Evolutionary conservation across 2,888 invertebrate species (phyloP).

Genomic region (Thymelicus lineola): DNA sequence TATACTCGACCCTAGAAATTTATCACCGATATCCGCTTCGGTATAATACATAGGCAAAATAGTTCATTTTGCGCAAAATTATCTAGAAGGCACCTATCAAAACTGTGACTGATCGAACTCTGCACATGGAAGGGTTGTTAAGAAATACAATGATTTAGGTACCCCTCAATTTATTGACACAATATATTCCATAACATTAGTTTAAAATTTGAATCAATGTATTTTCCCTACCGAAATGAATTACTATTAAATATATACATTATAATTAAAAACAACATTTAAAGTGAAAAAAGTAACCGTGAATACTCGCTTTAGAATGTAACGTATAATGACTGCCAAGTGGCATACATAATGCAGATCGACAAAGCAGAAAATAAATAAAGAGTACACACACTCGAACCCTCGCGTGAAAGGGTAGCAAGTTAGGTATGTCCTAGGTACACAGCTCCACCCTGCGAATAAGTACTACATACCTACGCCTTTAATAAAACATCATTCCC

Average conservation of each 20-base stretch:
- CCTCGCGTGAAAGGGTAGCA: constrained; percentile 24
- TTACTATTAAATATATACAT: too few relatives aligned
- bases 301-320: background rate
- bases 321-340: background rate
- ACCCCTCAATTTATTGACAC: too few relatives aligned
- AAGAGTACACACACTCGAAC: constrained; percentile 3
- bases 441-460: constrained; percentile 10
- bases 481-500: constrained; percentile 34
- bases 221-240: too few relatives aligned
- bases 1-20: background rate
- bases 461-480: constrained; percentile 11
- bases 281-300: background rate
- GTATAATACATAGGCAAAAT: background rate
- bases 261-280: too few relatives aligned
- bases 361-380: constrained; percentile 12
- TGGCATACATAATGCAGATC: background rate
- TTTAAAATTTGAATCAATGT: too few relatives aligned
- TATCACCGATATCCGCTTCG: background rate
- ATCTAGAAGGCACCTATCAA: too few relatives aligned
- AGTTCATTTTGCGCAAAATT: background rate
- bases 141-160: too few relatives aligned
- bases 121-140: too few relatives aligned
- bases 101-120: too few relatives aligned
- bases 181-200: too few relatives aligned
- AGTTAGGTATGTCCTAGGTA: constrained; percentile 20